These are phyloP conservation scores for Drosophila neotestacea DNA, from an alignment of 2,888 invertebrate species.

Conservation along the genomic window DNA sequence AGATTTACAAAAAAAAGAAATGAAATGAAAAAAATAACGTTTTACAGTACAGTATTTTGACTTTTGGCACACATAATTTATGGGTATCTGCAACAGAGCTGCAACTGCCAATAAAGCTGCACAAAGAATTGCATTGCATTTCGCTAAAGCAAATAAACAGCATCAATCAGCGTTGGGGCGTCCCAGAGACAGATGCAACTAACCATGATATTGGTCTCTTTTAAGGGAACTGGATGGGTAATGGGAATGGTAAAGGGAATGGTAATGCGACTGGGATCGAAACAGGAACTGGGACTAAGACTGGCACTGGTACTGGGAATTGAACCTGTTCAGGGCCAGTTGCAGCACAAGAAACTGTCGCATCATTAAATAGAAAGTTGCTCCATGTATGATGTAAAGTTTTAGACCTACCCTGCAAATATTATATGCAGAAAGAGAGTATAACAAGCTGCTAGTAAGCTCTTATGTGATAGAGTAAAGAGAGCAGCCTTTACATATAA, in stretches of 20 bases:
- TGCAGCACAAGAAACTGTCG: conserved; percentile 40
- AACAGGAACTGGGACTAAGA: neutral
- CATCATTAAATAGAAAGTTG: conserved; percentile 65
- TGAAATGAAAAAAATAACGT: conserved; percentile 4
- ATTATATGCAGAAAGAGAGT: neutral
- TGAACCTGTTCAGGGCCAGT: conserved; percentile 44
- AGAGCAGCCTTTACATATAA: neutral
- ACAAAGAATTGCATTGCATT: conserved; percentile 40
- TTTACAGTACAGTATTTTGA: conserved; percentile 46
- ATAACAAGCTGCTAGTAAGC: neutral
- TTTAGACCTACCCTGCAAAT: conserved; percentile 18
- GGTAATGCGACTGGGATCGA: neutral
- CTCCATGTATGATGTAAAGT: conserved; percentile 56
- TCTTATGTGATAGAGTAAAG: neutral
- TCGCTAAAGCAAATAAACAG: conserved; percentile 48
- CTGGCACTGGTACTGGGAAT: conserved; percentile 3
- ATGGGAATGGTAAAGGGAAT: neutral
- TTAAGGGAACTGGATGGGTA: neutral
- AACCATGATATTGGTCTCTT: conserved; percentile 26
- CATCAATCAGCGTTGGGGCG: conserved; percentile 45
- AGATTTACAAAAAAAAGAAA: conserved; percentile 32
- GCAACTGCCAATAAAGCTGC: conserved; percentile 32
- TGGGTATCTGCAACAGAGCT: conserved; percentile 20
- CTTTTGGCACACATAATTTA: conserved; percentile 55
- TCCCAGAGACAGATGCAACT: conserved; percentile 34